Evolutionary conservation across 1,140 invertebrate genomes (phyloP).

Genomic region (Camponotus floridanus): DNA sequence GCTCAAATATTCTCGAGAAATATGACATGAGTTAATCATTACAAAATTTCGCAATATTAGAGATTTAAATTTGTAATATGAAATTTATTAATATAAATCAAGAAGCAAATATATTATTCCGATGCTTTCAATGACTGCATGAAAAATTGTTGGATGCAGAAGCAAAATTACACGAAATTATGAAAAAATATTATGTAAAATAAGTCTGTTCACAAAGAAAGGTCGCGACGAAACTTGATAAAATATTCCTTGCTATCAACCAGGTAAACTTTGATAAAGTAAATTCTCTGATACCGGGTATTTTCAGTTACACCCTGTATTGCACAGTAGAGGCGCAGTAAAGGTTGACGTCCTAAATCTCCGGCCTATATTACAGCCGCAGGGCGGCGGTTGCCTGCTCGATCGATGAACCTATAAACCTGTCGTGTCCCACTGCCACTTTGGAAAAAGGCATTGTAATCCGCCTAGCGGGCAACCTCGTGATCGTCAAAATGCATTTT

Average conservation of each 20-base stretch:
- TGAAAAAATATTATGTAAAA: too few relatives aligned
- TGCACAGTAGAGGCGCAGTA: conserved; percentile 7
- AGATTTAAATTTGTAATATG: too few relatives aligned
- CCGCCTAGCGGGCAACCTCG: conserved; percentile 57
- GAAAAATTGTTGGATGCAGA: too few relatives aligned
- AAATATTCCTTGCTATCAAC: not conserved
- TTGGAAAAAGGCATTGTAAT: conserved; percentile 71
- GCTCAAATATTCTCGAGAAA: not conserved
- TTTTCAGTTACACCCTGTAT: conserved; percentile 55
- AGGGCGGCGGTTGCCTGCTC: conserved; percentile 57
- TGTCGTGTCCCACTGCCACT: conserved; percentile 70
- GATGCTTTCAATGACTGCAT: too few relatives aligned
- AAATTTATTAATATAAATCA: too few relatives aligned
- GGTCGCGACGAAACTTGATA: not conserved
- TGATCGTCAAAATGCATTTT: conserved; percentile 52
- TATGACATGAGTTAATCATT: not conserved
- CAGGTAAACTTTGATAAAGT: not conserved
- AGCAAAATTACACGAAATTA: too few relatives aligned
- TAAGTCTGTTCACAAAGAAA: not conserved
- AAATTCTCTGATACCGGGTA: conserved; percentile 7
- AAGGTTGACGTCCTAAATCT: conserved; percentile 70
- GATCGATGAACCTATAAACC: conserved; percentile 74
- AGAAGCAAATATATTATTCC: too few relatives aligned
- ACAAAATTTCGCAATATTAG: not conserved
- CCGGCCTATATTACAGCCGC: conserved; percentile 69